Evolutionary conservation across 2,888 invertebrate species (phyloP).

Genomic region (Macrosoma leucophasiata): DNA sequence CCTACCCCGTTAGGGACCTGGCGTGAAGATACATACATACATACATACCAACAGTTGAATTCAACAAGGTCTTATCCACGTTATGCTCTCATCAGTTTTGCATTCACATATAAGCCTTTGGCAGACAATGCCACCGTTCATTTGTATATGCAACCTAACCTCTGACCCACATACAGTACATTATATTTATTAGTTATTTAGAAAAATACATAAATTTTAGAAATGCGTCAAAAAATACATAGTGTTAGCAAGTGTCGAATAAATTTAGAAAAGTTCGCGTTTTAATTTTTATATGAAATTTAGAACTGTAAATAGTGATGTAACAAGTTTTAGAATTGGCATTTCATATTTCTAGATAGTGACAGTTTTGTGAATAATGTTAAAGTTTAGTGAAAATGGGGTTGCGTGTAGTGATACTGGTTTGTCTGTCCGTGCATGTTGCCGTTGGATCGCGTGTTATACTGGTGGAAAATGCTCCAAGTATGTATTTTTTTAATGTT

Average conservation of each 20-base stretch:
- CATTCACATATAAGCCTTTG: slow-evolving; percentile 69
- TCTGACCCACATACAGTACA: slow-evolving; percentile 46
- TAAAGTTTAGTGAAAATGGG: slow-evolving; percentile 53
- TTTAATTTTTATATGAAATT: too few species aligned
- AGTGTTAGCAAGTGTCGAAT: too few species aligned
- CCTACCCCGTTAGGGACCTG: too few species aligned
- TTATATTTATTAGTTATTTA: too few species aligned
- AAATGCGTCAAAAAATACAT: too few species aligned
- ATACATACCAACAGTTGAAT: too few species aligned
- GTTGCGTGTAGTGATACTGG: slow-evolving; percentile 41
- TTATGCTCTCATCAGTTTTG: slow-evolving; percentile 40
- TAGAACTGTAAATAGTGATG: too few species aligned
- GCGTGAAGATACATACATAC: too few species aligned
- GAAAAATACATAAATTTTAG: too few species aligned
- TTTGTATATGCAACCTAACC: slow-evolving; percentile 56
- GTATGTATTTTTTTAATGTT: slow-evolving; percentile 49
- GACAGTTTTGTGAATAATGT: slow-evolving; percentile 35
- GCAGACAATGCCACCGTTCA: slow-evolving; percentile 62
- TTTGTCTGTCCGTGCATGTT: slow-evolving; percentile 42
- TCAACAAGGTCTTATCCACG: slow-evolving; percentile 37
- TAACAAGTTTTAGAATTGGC: too few species aligned
- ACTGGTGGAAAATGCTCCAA: slow-evolving; percentile 67
- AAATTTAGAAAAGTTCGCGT: too few species aligned
- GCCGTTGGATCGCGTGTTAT: slow-evolving; percentile 55
- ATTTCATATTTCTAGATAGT: slow-evolving; percentile 9